A percentile compares a stretch with the other conserved stretches of the same genome.
Evolutionary conservation across 2,113 vertebrate genomes (phyloP).

Genomic region (Cyprinus carpio): DNA sequence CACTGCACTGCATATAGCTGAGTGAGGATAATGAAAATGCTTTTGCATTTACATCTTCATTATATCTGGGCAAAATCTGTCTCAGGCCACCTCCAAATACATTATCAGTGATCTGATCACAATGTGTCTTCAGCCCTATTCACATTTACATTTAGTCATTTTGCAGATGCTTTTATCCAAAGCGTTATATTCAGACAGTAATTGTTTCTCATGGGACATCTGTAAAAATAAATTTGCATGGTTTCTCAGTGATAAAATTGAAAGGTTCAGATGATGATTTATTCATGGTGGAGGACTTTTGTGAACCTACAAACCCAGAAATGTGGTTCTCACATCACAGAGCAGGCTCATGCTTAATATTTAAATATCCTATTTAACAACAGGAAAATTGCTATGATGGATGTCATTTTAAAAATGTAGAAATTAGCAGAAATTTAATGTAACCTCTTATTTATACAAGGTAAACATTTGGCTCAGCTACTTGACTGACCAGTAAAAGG

Average conservation of each 20-base stretch:
- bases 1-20: constrained; percentile 6
- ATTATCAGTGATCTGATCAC: neutral
- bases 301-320: neutral
- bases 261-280: neutral
- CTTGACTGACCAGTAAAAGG: neutral
- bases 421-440: neutral
- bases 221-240: neutral
- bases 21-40: neutral
- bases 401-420: neutral
- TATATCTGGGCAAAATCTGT: constrained; percentile 2
- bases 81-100: neutral
- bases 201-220: neutral
- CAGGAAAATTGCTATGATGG: neutral
- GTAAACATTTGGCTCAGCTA: neutral
- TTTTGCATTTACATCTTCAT: constrained; percentile 5
- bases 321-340: neutral
- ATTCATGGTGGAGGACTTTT: neutral
- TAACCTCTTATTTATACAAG: neutral
- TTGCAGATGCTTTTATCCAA: too few species aligned
- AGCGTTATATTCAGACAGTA: neutral
- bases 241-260: neutral
- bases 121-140: neutral
- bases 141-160: too few species aligned
- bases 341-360: neutral
- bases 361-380: neutral